A percentile compares a stretch with the other conserved stretches of the same genome.
Evolutionary conservation across 2,113 vertebrate species (phyloP).

Genomic region (Tenebrosternarchus preto): DNA sequence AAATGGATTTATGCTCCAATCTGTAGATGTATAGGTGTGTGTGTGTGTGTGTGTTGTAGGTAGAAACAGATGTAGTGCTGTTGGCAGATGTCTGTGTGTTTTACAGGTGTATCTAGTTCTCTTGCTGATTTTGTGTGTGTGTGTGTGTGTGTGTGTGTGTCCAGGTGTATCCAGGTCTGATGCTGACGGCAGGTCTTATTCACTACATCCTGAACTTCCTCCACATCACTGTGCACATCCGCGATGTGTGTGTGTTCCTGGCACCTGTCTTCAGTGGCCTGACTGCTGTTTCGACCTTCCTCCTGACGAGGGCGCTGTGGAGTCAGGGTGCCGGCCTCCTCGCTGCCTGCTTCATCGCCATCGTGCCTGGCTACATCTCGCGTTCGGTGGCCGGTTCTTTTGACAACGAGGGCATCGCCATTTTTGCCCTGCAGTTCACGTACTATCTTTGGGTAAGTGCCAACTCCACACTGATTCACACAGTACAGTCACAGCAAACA

Average conservation of each 20-base stretch:
- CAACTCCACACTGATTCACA: not conserved
- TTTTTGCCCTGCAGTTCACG: conserved; percentile 99
- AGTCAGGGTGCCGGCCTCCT: conserved; percentile 96
- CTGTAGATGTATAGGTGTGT: no score
- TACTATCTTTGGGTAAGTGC: conserved; percentile 97
- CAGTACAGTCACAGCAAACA: not conserved
- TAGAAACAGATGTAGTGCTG: no score
- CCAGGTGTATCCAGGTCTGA: conserved; percentile 96
- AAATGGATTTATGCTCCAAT: no score
- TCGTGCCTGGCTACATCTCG: conserved; percentile 98
- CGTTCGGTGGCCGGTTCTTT: conserved; percentile 97
- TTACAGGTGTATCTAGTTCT: not conserved
- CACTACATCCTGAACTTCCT: conserved; percentile 97
- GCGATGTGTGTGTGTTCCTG: conserved; percentile 96
- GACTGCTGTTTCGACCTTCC: conserved; percentile 96
- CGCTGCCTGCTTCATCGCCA: conserved; percentile 98
- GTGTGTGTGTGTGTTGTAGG: no score
- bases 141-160: not conserved
- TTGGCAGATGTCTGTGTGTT: no score
- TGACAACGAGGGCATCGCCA: conserved; percentile 99
- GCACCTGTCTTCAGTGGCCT: conserved; percentile 98
- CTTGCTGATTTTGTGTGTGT: not conserved
- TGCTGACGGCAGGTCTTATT: conserved; percentile 98
- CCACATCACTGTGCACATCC: conserved; percentile 95
- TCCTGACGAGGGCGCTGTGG: conserved; percentile 98